phyloP scores from a whole-genome alignment of 2,113 vertebrate species.

The Dinomys branickii region DNA sequence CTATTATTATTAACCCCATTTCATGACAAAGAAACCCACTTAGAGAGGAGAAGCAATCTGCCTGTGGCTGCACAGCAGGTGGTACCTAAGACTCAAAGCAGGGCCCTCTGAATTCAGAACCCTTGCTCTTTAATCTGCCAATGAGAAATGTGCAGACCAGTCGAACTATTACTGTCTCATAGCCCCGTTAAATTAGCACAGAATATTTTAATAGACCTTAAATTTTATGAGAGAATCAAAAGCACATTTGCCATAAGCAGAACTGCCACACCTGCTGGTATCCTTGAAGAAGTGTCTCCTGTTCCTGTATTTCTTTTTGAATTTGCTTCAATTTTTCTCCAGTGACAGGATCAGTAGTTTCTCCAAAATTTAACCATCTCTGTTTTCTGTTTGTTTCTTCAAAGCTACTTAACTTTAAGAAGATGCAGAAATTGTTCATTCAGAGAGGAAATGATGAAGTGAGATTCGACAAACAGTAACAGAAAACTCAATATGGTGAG shows the following conservation, averaged over 20 bases:
- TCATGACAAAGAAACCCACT: not conserved
- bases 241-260: not conserved
- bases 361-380: conserved; percentile 78
- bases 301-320: conserved; percentile 92
- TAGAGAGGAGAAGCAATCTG: not conserved
- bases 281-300: conserved; percentile 94
- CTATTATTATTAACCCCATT: not conserved
- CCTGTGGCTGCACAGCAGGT: not conserved
- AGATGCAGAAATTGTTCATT: conserved; percentile 50
- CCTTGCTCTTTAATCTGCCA: not conserved
- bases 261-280: conserved; percentile 92
- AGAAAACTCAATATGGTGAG: not conserved
- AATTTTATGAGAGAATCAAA: conserved; percentile 21
- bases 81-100: not conserved
- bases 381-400: conserved; percentile 88
- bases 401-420: conserved; percentile 88
- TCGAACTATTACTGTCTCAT: not conserved
- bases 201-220: conserved; percentile 22
- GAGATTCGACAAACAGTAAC: conserved; percentile 5
- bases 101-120: not conserved
- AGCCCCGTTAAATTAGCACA: not conserved
- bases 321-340: conserved; percentile 90
- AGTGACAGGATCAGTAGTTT: conserved; percentile 80
- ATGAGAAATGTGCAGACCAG: not conserved
- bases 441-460: not conserved